Evolutionary conservation across 1,140 invertebrate species (phyloP).

Genomic region (Drosophila subobscura): DNA sequence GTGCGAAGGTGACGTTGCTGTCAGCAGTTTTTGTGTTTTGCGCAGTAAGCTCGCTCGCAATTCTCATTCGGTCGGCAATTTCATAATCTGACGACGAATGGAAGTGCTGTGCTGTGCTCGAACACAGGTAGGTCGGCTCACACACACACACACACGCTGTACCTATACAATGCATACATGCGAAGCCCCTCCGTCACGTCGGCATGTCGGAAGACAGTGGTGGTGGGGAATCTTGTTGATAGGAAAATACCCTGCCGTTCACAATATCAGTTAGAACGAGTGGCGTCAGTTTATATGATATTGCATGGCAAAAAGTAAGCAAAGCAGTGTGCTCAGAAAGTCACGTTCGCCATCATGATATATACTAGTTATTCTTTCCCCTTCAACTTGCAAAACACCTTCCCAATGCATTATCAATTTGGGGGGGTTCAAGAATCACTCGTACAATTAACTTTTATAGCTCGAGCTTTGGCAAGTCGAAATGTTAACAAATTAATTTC

Average conservation of each 20-base stretch:
- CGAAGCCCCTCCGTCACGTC: constrained; percentile 40
- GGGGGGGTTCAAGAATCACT: too few species aligned
- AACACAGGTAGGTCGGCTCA: background rate
- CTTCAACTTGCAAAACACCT: too few species aligned
- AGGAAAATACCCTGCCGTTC: constrained; percentile 3
- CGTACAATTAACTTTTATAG: too few species aligned
- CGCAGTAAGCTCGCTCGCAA: constrained; percentile 34
- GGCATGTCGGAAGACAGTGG: constrained; percentile 40
- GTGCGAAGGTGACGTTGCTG: constrained; percentile 45
- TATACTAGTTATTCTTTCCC: background rate
- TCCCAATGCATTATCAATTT: too few species aligned
- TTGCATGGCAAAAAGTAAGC: constrained; percentile 47
- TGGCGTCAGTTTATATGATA: constrained; percentile 9
- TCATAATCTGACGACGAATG: constrained; percentile 50
- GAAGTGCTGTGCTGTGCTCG: constrained; percentile 25
- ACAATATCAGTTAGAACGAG: constrained; percentile 32
- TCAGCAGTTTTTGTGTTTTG: constrained; percentile 57
- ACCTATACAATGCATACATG: constrained; percentile 11
- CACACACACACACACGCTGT: constrained; percentile 8
- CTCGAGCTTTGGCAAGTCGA: too few species aligned
- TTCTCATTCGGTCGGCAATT: constrained; percentile 48
- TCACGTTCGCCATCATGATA: constrained; percentile 47
- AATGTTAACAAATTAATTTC: too few species aligned
- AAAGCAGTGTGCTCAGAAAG: constrained; percentile 35
- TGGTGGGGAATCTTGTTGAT: constrained; percentile 8